Evolutionary conservation across 2,113 vertebrate genomes (phyloP).

Genomic region (Campylomormyrus tamandua): DNA sequence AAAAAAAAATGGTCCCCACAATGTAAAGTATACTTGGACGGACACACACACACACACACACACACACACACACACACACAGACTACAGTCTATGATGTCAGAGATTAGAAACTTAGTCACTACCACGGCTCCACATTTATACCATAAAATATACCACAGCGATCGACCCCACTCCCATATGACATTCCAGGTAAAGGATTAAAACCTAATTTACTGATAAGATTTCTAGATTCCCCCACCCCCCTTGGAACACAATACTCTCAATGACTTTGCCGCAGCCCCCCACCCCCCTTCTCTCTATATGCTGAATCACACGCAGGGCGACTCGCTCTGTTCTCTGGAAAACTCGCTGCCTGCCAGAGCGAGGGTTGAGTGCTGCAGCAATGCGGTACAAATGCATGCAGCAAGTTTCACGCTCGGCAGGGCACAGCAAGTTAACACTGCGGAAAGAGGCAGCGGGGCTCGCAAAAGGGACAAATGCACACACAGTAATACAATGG

Average conservation of each 20-base stretch:
- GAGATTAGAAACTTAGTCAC: neutral
- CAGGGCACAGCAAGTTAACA: neutral
- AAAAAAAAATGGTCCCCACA: too few species aligned
- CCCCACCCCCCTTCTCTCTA: neutral
- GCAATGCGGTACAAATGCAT: conserved; percentile 18
- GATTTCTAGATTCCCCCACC: neutral
- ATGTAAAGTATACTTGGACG: too few species aligned
- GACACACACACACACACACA: neutral
- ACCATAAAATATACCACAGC: neutral
- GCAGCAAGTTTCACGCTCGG: neutral
- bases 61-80: neutral
- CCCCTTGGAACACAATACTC: neutral
- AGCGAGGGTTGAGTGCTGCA: neutral
- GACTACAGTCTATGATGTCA: neutral
- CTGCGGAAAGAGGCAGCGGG: neutral
- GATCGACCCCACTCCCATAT: neutral
- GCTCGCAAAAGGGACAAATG: neutral
- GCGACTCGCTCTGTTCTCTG: neutral
- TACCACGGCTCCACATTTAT: neutral
- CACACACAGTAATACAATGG: neutral
- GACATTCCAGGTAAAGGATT: neutral
- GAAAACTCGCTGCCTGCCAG: neutral
- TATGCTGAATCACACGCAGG: neutral
- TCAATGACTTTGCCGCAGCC: neutral
- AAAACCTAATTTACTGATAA: neutral